Conservation (phyloP, 2,888 invertebrate genomes). For the Metalampra italica region DNA sequence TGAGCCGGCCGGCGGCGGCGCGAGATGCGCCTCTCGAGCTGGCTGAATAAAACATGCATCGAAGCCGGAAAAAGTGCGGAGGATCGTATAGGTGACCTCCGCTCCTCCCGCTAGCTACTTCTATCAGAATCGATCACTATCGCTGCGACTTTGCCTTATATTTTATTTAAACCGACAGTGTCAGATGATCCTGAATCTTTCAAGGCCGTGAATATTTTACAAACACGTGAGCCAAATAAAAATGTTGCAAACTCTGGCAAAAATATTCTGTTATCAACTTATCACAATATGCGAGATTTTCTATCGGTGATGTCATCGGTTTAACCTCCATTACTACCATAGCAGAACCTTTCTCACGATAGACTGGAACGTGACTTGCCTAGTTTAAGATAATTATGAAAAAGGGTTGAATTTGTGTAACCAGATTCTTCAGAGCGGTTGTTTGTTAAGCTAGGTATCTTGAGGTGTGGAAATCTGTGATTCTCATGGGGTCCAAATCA, state of each 20-base stretch:
- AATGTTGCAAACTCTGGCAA: conserved; percentile 17
- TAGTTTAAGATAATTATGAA: conserved; percentile 35
- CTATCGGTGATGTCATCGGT: conserved; percentile 27
- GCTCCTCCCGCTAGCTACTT: conserved; percentile 11
- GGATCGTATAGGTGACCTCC: conserved; percentile 25
- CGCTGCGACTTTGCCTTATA: conserved; percentile 22
- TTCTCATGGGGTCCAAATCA: no score
- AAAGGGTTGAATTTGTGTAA: conserved; percentile 40
- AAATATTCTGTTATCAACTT: conserved; percentile 14
- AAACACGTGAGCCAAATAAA: conserved; percentile 16
- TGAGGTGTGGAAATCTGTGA: no score
- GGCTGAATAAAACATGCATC: conserved; percentile 43
- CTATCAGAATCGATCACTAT: conserved; percentile 32
- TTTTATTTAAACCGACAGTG: conserved; percentile 32
- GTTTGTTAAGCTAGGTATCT: conserved; percentile 17
- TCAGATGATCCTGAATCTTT: conserved; percentile 17
- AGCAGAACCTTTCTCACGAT: conserved; percentile 30
- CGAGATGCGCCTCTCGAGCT: neutral
- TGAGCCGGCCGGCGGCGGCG: conserved; percentile 35
- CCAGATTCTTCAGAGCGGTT: conserved; percentile 39
- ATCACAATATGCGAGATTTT: conserved; percentile 25
- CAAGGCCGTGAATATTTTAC: conserved; percentile 23
- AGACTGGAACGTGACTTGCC: conserved; percentile 37
- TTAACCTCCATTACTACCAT: conserved; percentile 35
- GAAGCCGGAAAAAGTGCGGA: conserved; percentile 3